These are phyloP conservation scores for Malacosoma neustria DNA, from an alignment of 2,888 invertebrate genomes.

Conservation along the genomic window DNA sequence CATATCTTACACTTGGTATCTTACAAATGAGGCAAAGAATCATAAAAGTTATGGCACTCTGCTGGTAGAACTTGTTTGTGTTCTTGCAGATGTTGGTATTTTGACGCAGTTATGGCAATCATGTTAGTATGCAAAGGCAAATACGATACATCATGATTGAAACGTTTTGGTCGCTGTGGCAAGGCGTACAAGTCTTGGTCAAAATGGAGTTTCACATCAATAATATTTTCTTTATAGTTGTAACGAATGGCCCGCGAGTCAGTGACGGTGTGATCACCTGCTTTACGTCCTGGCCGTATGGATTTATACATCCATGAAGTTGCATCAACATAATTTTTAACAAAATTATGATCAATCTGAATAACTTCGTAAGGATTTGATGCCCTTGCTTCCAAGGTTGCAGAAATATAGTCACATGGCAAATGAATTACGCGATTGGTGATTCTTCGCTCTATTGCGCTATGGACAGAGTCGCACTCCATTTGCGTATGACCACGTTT, in stretches of 20 bases:
- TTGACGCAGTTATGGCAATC: too few relatives aligned
- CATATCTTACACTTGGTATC: too few relatives aligned
- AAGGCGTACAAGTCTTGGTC: too few relatives aligned
- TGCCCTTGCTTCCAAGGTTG: too few relatives aligned
- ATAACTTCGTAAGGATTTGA: slow-evolving; percentile 10
- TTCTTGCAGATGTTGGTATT: too few relatives aligned
- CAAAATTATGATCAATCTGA: slow-evolving; percentile 8
- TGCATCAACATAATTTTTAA: slow-evolving; percentile 8
- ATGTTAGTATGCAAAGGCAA: too few relatives aligned
- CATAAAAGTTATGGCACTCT: too few relatives aligned
- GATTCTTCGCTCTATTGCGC: slow-evolving; percentile 9
- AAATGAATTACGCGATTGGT: slow-evolving; percentile 15
- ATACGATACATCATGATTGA: too few relatives aligned
- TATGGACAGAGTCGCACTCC: slow-evolving; percentile 13
- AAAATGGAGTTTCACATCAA: too few relatives aligned
- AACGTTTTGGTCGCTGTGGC: too few relatives aligned
- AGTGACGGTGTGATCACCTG: slow-evolving; percentile 8
- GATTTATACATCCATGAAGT: slow-evolving; percentile 7
- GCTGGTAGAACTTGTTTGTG: too few relatives aligned
- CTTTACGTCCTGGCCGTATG: slow-evolving; percentile 9
- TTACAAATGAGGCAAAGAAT: too few relatives aligned
- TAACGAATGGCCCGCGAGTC: slow-evolving; percentile 3
- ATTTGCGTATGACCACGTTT: slow-evolving; percentile 9
- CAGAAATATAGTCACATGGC: slow-evolving; percentile 20
- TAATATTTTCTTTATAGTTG: slow-evolving; percentile 1